phyloP scores from a whole-genome alignment of 2,797 vertebrate genomes.

The Pteronotus mesoamericanus region DNA sequence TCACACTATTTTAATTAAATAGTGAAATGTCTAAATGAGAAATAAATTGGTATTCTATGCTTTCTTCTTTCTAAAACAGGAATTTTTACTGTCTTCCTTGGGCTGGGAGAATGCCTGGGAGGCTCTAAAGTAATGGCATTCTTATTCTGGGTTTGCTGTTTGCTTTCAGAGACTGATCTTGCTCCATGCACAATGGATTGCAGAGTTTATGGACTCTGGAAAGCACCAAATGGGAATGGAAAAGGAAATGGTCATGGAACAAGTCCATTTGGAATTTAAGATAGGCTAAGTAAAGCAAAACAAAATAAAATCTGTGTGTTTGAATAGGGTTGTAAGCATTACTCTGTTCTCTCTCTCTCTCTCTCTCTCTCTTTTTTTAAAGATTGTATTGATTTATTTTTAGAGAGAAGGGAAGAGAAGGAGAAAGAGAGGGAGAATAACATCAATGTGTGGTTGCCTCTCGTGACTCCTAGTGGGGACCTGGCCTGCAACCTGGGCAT shows the following conservation, averaged over 20 bases:
- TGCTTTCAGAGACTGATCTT: not conserved
- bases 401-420: no score
- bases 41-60: not conserved
- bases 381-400: no score
- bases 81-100: not conserved
- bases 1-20: constrained; percentile 6
- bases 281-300: not conserved
- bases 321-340: not conserved
- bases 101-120: not conserved
- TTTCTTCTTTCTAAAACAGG: not conserved
- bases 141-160: not conserved
- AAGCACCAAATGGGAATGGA: not conserved
- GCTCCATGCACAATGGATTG: not conserved
- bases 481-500: no score
- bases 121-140: not conserved
- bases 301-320: not conserved
- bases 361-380: no score
- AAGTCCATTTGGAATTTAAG: constrained; percentile 14
- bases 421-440: no score
- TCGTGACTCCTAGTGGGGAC: no score
- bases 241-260: not conserved
- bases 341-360: no score
- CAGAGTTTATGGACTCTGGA: not conserved
- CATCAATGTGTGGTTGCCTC: no score
- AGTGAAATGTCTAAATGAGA: not conserved